Evolutionary conservation across 2,888 invertebrate species (phyloP).

Genomic region (Campopleginae sp.): DNA sequence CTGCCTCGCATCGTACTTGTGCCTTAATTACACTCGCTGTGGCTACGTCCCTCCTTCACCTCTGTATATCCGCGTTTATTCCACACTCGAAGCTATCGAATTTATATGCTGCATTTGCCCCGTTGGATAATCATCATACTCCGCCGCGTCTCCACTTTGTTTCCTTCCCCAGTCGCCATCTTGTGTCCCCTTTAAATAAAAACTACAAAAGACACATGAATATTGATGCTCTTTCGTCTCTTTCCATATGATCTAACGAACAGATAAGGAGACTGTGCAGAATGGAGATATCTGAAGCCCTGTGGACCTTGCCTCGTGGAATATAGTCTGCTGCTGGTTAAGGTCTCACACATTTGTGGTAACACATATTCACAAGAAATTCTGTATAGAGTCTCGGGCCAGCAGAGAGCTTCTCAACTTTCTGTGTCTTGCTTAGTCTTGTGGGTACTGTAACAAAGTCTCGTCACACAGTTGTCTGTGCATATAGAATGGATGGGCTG

Average conservation of each 20-base stretch:
- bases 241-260: too few relatives aligned
- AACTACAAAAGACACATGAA: not conserved
- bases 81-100: conserved; percentile 7
- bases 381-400: not conserved
- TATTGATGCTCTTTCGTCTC: not conserved
- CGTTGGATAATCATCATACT: conserved; percentile 4
- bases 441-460: conserved; percentile 79
- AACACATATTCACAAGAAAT: conserved; percentile 19
- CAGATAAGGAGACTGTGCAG: conserved; percentile 35
- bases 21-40: conserved; percentile 79
- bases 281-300: conserved; percentile 39
- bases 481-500: conserved; percentile 77
- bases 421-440: conserved; percentile 65
- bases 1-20: conserved; percentile 68
- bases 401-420: conserved; percentile 26
- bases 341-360: conserved; percentile 3
- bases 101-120: conserved; percentile 39
- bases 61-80: conserved; percentile 56
- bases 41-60: conserved; percentile 62
- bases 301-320: conserved; percentile 74
- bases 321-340: conserved; percentile 44
- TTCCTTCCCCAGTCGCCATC: not conserved
- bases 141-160: not conserved
- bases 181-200: not conserved
- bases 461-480: conserved; percentile 82